phyloP scores from a whole-genome alignment of 2,797 vertebrate species.

The Prunella strophiata region DNA sequence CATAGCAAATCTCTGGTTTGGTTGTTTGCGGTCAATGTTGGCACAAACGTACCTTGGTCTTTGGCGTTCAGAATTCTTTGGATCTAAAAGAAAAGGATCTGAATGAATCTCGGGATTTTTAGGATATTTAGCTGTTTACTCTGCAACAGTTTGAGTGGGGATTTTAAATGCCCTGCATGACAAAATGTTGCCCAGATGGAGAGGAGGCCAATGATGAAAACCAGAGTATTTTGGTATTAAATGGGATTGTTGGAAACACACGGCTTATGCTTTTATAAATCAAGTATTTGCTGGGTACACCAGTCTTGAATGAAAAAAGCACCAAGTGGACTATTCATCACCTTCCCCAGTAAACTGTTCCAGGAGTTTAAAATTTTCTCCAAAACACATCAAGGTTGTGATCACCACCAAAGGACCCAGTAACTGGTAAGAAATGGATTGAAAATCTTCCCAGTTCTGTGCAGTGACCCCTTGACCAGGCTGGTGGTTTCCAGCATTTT shows the following conservation, averaged over 20 bases:
- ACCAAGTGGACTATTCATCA: too few relatives aligned
- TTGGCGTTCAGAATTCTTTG: not conserved
- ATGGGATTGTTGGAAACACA: not conserved
- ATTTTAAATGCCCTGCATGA: not conserved
- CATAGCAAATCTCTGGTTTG: not conserved
- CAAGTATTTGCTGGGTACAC: not conserved
- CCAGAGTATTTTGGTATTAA: not conserved
- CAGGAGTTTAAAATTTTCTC: not conserved
- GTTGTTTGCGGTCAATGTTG: not conserved
- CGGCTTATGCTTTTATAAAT: not conserved
- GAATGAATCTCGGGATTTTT: not conserved
- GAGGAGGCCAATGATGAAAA: not conserved
- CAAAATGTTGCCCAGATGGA: not conserved
- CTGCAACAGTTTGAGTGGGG: not conserved
- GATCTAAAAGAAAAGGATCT: not conserved
- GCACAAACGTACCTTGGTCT: accelerated
- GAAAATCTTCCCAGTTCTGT: not conserved
- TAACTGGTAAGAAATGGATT: not conserved
- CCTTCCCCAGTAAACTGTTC: not conserved
- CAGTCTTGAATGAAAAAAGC: not conserved
- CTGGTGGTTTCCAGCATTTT: not conserved
- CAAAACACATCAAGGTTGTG: accelerated
- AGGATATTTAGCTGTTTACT: not conserved
- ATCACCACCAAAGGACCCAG: not conserved
- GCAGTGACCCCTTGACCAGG: not conserved